Evolutionary conservation across 2,797 vertebrate genomes (phyloP).

Genomic region (Enteromius paludinosus): DNA sequence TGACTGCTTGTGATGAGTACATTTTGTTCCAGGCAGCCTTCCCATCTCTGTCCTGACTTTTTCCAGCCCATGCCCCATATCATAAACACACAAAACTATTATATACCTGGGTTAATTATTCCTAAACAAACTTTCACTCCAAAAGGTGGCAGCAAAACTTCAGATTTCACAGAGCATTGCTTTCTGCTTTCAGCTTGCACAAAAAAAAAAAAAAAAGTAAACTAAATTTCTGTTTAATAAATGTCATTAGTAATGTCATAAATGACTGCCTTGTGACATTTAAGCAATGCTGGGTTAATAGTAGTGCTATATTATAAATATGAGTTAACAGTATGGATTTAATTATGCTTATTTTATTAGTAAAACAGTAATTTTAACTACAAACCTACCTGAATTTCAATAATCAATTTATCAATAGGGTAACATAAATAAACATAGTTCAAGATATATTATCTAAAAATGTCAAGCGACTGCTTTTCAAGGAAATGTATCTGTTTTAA

Average conservation of each 20-base stretch:
- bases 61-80: neutral
- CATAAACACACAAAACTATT: neutral
- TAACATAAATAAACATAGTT: neutral
- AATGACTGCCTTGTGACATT: neutral
- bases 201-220: neutral
- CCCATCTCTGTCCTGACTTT: neutral
- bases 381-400: neutral
- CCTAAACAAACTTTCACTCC: neutral
- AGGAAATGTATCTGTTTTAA: neutral
- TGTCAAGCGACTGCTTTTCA: neutral
- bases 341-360: neutral
- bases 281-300: neutral
- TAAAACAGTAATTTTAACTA: neutral
- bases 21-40: neutral
- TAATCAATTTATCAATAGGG: neutral
- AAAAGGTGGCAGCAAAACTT: conserved; percentile 55
- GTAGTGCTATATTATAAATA: neutral
- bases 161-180: neutral
- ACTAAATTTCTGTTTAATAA: neutral
- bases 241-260: neutral
- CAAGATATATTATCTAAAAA: neutral
- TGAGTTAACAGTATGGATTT: neutral
- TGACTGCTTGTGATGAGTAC: conserved; percentile 13
- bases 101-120: neutral
- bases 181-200: neutral